Conservation (phyloP, 1,140 invertebrate species). For the Ceratina japonica region DNA sequence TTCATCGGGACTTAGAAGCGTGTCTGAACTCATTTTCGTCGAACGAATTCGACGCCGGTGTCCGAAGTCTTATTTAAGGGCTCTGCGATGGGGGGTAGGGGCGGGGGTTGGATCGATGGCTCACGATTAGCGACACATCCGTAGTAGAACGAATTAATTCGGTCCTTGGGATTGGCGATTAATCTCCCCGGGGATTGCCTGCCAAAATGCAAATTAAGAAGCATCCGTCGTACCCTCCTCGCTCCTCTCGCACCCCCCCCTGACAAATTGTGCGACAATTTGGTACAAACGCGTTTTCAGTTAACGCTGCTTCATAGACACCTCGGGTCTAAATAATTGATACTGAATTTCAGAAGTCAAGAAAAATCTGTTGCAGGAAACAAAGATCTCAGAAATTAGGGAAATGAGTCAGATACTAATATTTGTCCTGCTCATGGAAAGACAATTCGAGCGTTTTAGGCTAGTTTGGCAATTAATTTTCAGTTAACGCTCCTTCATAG, state of each 20-base stretch:
- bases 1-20: not conserved
- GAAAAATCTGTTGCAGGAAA: not conserved
- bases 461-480: not conserved
- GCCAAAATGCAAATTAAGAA: conserved; percentile 36
- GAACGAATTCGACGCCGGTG: conserved; percentile 6
- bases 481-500: too few species aligned
- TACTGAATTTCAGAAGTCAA: not conserved
- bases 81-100: not conserved
- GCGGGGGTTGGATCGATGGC: conserved; percentile 7
- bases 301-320: too few species aligned
- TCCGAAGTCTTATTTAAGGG: conserved; percentile 6
- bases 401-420: not conserved
- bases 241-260: not conserved
- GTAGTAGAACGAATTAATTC: conserved; percentile 28
- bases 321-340: too few species aligned
- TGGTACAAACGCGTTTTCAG: too few species aligned
- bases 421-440: not conserved
- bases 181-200: conserved; percentile 3
- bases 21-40: conserved; percentile 14
- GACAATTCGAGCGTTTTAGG: not conserved
- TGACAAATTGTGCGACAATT: too few species aligned
- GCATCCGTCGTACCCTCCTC: not conserved
- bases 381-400: not conserved
- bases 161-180: conserved; percentile 14
- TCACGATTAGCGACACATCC: not conserved